These are phyloP conservation scores for Danio kyathit DNA, from an alignment of 2,797 vertebrate genomes.

Conservation along the genomic window DNA sequence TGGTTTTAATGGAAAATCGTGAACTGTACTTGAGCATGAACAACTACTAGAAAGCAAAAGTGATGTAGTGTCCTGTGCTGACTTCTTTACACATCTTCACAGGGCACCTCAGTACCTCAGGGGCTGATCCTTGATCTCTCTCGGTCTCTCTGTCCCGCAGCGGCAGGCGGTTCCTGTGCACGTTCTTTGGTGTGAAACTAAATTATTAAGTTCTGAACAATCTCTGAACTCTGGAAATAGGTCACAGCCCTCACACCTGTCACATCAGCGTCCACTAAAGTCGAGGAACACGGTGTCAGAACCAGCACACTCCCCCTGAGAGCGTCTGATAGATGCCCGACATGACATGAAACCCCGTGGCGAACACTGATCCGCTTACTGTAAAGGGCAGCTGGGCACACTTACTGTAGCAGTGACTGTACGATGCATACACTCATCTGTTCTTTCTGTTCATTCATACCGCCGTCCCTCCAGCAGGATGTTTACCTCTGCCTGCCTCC, in stretches of 20 bases:
- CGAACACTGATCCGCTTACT: neutral
- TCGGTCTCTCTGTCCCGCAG: neutral
- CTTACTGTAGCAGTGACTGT: neutral
- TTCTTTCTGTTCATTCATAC: slow-evolving; percentile 12
- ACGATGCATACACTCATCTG: neutral
- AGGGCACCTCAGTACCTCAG: neutral
- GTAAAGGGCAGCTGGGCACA: neutral
- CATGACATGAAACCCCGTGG: neutral
- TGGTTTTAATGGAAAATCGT: no score
- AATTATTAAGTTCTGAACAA: slow-evolving; percentile 71
- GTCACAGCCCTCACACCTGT: slow-evolving; percentile 66
- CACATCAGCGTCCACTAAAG: slow-evolving; percentile 1
- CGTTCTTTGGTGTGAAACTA: slow-evolving; percentile 16
- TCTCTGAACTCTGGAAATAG: slow-evolving; percentile 67
- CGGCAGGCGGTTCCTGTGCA: neutral
- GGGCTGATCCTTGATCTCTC: neutral
- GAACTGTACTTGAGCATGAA: no score
- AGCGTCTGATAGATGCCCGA: neutral
- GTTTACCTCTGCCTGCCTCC: slow-evolving; percentile 25
- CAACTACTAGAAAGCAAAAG: no score
- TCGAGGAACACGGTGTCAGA: neutral
- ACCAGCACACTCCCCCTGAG: neutral
- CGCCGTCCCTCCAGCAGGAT: neutral
- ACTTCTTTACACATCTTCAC: neutral
- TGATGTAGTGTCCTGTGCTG: no score